These are phyloP conservation scores for Kuschelorhynchus macadamiae DNA, from an alignment of 2,888 invertebrate genomes.

Conservation along the genomic window DNA sequence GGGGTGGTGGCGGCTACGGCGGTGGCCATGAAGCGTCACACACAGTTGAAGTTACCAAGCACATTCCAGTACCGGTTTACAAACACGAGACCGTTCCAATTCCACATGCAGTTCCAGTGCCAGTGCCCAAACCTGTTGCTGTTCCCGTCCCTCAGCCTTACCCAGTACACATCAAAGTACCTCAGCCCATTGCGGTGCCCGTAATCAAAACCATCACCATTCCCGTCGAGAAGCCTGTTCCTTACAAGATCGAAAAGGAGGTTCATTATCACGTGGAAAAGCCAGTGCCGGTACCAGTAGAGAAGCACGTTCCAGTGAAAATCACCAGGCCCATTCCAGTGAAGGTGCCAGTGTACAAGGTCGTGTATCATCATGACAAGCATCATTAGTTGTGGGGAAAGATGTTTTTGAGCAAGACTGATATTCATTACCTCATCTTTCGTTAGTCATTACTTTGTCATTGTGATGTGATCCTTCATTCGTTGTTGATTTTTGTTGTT, in stretches of 20 bases:
- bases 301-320: conserved; percentile 77
- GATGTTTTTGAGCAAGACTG: conserved; percentile 50
- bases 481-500: conserved; percentile 6
- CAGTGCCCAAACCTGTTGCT: conserved; percentile 78
- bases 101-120: conserved; percentile 72
- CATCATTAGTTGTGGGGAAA: conserved; percentile 65
- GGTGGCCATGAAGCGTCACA: conserved; percentile 69
- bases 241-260: conserved; percentile 78
- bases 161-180: conserved; percentile 79
- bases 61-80: conserved; percentile 72
- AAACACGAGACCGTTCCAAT: conserved; percentile 70
- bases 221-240: conserved; percentile 81
- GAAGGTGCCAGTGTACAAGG: conserved; percentile 80
- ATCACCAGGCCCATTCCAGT: conserved; percentile 80
- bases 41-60: conserved; percentile 78
- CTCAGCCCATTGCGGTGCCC: conserved; percentile 78
- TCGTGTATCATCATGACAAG: conserved; percentile 80
- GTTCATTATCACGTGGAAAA: conserved; percentile 79
- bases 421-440: conserved; percentile 36
- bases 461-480: conserved; percentile 6
- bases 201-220: conserved; percentile 78
- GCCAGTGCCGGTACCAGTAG: conserved; percentile 78
- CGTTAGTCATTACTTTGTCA: neutral
- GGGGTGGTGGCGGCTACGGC: conserved; percentile 55
- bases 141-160: conserved; percentile 80